These are phyloP conservation scores for Ylistrum balloti DNA, from an alignment of 1,140 invertebrate genomes.

Conservation along the genomic window DNA sequence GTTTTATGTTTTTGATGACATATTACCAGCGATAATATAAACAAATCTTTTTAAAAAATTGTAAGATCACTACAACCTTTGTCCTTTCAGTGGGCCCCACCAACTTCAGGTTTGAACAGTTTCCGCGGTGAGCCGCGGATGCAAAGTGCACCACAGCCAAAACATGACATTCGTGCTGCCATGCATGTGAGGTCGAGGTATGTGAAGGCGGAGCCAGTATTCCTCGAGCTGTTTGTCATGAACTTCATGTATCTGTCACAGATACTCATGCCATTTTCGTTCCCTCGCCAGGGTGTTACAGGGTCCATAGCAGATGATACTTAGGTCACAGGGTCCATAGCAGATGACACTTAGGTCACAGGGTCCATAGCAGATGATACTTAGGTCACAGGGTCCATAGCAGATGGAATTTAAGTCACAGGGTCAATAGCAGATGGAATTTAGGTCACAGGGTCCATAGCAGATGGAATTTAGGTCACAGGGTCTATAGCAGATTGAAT, in stretches of 20 bases:
- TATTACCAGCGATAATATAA: too few relatives aligned
- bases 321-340: background rate
- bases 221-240: constrained; percentile 31
- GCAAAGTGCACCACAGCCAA: constrained; percentile 58
- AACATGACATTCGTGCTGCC: constrained; percentile 26
- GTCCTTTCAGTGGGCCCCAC: constrained; percentile 54
- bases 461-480: background rate
- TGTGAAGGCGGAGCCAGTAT: constrained; percentile 4
- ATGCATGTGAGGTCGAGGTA: constrained; percentile 24
- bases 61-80: background rate
- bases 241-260: constrained; percentile 25
- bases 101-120: constrained; percentile 43
- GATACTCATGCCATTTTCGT: background rate
- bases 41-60: background rate
- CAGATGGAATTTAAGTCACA: background rate
- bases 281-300: background rate
- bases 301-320: background rate
- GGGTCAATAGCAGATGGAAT: background rate
- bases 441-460: background rate
- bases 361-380: background rate
- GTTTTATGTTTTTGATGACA: too few relatives aligned
- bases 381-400: background rate
- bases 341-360: constrained; percentile 9
- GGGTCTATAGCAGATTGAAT: background rate
- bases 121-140: constrained; percentile 49